A percentile compares a stretch with the other conserved stretches of the same genome.
phyloP scores from a whole-genome alignment of 2,113 vertebrate genomes.

The Polypterus senegalus region DNA sequence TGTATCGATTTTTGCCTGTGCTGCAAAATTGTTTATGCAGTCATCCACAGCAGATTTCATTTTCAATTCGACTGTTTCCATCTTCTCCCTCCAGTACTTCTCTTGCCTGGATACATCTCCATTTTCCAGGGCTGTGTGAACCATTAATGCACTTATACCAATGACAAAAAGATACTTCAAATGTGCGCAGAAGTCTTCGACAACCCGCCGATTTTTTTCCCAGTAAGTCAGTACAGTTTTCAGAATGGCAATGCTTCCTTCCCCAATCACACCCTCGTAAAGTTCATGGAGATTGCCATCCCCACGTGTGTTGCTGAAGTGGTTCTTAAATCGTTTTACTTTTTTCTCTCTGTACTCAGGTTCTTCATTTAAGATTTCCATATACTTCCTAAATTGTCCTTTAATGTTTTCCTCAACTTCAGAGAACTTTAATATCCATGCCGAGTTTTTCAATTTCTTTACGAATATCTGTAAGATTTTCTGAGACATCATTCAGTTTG shows the following conservation, averaged over 20 bases:
- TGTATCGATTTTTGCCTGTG: conserved; percentile 50
- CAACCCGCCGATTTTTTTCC: conserved; percentile 40
- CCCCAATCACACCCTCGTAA: conserved; percentile 44
- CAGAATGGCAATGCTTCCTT: conserved; percentile 45
- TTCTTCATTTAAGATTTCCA: conserved; percentile 51
- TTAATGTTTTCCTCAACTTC: conserved; percentile 51
- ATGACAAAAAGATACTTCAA: conserved; percentile 60
- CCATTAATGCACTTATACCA: conserved; percentile 56
- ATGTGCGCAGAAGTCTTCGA: conserved; percentile 54
- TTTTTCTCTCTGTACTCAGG: conserved; percentile 51
- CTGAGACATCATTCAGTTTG: conserved; percentile 45
- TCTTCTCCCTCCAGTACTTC: conserved; percentile 49
- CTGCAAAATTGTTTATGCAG: conserved; percentile 46
- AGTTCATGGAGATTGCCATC: conserved; percentile 53
- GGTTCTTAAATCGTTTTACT: conserved; percentile 51
- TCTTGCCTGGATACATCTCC: conserved; percentile 40
- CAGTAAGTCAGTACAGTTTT: conserved; percentile 39
- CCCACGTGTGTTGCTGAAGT: conserved; percentile 44
- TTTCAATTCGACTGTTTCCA: conserved; percentile 49
- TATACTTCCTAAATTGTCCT: conserved; percentile 62
- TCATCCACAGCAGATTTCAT: conserved; percentile 60
- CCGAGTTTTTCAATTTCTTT: conserved; percentile 39
- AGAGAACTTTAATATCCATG: conserved; percentile 57
- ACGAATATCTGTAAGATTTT: conserved; percentile 42
- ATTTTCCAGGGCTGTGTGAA: conserved; percentile 47